Evolutionary conservation across 2,113 vertebrate species (phyloP), one percentile per base, ranked within the genome.

Genomic region (Callithrix jacchus): DNA sequence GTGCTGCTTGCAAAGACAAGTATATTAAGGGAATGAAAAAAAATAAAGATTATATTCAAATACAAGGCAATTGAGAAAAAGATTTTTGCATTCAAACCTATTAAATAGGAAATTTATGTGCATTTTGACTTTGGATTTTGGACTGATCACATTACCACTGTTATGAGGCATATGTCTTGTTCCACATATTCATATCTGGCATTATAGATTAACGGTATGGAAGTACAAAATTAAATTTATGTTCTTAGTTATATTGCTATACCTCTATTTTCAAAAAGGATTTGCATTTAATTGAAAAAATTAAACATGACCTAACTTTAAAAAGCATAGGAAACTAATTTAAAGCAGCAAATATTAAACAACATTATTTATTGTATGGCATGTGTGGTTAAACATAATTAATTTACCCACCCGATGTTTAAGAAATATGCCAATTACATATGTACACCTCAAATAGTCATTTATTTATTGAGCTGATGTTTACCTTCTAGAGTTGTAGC

Each of bases 1-100:
- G 80, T 76, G 64, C 92, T 70, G 2, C n/a, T 49, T 93, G 77
- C 79, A 96, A 87, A 23, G 21, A 85, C 49, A 96, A 54, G 27
- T 91, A 93, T 91, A 91, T 42, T 40, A 92, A 23, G 40, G 27
- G 80, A 68, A 89, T 18, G 87, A 88, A 79, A 98, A 98, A 94
- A 27, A 89, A 96, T 92, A 86, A 77, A 96, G 96, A 95, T 96
- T 89, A 93, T 45, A 70, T 89, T 64, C 73, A 97, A 68, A 92
- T 80, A 81, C 25, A 89, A 68, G 20, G n/a, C 58, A 73, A 87
- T 83, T 87, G 80, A 87, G 87, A 11, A 35, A n/a, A 74, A 37
- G 5, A 3, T 25, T 80, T 93, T 89, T 93, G 49, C 83, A 74
- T 87, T 32, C 4, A 95, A 95, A 96, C 77, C 37, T 35, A 37